phyloP scores from a whole-genome alignment of 2,797 vertebrate species.

The Antennarius maculatus region DNA sequence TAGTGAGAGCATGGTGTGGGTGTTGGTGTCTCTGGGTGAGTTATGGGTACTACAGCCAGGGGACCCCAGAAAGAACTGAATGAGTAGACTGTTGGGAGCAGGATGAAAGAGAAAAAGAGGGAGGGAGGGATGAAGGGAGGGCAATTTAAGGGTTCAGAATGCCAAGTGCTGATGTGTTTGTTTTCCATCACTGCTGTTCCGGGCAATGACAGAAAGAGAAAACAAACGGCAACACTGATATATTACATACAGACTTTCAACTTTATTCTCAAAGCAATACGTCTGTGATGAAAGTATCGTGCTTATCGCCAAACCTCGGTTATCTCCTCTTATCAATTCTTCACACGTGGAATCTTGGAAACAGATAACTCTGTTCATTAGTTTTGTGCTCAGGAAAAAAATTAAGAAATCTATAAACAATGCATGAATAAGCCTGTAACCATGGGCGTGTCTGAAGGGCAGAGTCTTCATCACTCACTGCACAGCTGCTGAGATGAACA shows the following conservation, averaged over 20 bases:
- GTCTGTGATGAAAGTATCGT: conserved; percentile 63
- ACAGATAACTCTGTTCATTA: conserved; percentile 19
- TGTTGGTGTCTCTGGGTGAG: conserved; percentile 82
- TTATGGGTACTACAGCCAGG: conserved; percentile 83
- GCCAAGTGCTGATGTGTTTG: conserved; percentile 87
- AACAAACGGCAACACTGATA: conserved; percentile 80
- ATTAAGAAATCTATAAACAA: conserved; percentile 18
- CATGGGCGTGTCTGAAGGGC: conserved; percentile 33
- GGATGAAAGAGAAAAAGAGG: conserved; percentile 77
- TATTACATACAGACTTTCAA: conserved; percentile 77
- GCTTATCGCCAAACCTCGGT: conserved; percentile 61
- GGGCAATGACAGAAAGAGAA: conserved; percentile 80
- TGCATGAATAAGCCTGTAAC: background rate
- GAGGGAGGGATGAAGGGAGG: conserved; percentile 70
- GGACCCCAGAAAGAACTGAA: conserved; percentile 80
- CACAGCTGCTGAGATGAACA: conserved; percentile 40
- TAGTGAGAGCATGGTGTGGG: conserved; percentile 81
- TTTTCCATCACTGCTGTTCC: conserved; percentile 84
- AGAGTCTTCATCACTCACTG: conserved; percentile 26
- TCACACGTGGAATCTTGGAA: conserved; percentile 33
- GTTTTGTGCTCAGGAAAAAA: conserved; percentile 35
- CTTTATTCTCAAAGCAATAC: conserved; percentile 72
- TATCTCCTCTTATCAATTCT: conserved; percentile 62
- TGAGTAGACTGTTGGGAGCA: conserved; percentile 79
- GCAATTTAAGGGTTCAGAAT: conserved; percentile 82